These are phyloP conservation scores for Pseudoips prasinana DNA, from an alignment of 2,888 invertebrate species.

Conservation along the genomic window DNA sequence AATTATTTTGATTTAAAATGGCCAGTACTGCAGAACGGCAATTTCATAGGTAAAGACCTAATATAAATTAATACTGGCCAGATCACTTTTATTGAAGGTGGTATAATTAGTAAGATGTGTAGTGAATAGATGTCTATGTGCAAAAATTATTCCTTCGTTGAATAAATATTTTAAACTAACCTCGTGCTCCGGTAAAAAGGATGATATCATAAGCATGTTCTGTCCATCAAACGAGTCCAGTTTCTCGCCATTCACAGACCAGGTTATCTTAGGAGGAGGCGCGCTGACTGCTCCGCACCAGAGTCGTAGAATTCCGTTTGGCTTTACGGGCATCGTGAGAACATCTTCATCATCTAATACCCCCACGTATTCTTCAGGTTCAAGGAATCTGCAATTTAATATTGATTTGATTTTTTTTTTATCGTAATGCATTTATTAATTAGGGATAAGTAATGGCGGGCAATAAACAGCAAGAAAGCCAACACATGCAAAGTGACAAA, in stretches of 20 bases:
- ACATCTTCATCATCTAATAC: conserved; percentile 55
- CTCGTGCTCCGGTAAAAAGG: conserved; percentile 63
- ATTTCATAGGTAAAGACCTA: too few relatives aligned
- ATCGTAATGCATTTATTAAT: not conserved
- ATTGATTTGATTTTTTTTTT: too few relatives aligned
- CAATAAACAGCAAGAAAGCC: not conserved
- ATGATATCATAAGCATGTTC: conserved; percentile 61
- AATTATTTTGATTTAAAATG: too few relatives aligned
- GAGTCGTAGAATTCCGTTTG: conserved; percentile 70
- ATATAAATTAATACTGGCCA: too few relatives aligned
- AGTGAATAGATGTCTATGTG: too few relatives aligned
- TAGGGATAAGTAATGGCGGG: not conserved
- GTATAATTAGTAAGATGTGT: too few relatives aligned
- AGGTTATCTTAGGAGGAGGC: conserved; percentile 82
- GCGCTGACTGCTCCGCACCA: conserved; percentile 85
- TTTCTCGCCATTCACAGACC: conserved; percentile 76
- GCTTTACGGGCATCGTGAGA: conserved; percentile 53
- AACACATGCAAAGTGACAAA: too few relatives aligned
- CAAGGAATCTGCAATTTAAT: conserved; percentile 64
- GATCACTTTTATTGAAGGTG: too few relatives aligned
- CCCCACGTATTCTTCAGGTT: conserved; percentile 67
- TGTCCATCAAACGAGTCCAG: conserved; percentile 51
- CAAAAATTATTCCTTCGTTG: too few relatives aligned
- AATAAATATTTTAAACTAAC: too few relatives aligned
- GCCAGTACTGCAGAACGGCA: too few relatives aligned